phyloP scores from a whole-genome alignment of 2,888 invertebrate genomes.

The Stenurella melanura region DNA sequence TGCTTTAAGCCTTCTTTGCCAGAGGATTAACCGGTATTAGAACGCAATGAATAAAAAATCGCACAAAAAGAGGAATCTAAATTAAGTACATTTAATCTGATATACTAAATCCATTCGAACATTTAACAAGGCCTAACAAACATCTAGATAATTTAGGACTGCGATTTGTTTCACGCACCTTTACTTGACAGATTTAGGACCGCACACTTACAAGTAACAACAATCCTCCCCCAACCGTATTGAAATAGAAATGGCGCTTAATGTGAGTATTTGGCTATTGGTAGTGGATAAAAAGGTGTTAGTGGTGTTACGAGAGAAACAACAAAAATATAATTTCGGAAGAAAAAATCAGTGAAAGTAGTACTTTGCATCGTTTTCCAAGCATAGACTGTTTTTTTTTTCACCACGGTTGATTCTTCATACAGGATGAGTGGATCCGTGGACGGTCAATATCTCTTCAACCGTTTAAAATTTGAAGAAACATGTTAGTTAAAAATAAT shows the following conservation, averaged over 20 bases:
- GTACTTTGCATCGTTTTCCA: too few relatives aligned
- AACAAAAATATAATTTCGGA: neutral
- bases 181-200: conserved; percentile 18
- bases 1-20: too few relatives aligned
- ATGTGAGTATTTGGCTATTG: neutral
- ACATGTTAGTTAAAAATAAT: too few relatives aligned
- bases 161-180: conserved; percentile 15
- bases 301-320: too few relatives aligned
- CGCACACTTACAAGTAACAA: conserved; percentile 8
- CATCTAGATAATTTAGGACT: conserved; percentile 20
- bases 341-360: neutral
- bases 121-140: neutral
- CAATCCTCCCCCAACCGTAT: neutral
- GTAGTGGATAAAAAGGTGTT: neutral
- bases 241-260: neutral
- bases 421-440: too few relatives aligned
- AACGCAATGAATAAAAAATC: neutral
- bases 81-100: neutral
- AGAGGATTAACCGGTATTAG: too few relatives aligned
- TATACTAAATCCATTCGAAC: conserved; percentile 11
- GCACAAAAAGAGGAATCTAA: neutral
- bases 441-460: too few relatives aligned
- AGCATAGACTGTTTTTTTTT: too few relatives aligned
- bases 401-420: too few relatives aligned
- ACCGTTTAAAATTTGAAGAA: too few relatives aligned